Evolutionary conservation across 2,797 vertebrate species (phyloP), one percentile per base, ranked within the genome.

Genomic region (Pangasius mekongensis): DNA sequence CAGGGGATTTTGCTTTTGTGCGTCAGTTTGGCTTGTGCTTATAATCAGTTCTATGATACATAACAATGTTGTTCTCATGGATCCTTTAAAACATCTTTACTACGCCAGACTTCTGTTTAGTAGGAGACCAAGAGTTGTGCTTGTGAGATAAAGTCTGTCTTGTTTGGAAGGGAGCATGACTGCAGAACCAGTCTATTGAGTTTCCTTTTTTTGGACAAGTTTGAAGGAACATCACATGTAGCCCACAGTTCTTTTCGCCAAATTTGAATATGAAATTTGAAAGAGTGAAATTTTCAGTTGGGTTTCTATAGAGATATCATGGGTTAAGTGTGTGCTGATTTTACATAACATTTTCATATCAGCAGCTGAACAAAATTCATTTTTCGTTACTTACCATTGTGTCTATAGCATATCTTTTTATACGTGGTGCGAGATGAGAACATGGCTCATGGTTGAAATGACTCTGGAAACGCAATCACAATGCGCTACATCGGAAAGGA

Each of bases 141-240:
- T 43, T 16, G 11, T 27, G 39, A 82, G 80, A 27, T 82, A 16
- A 81, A 27, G 78, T 20, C 47, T 49, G 43, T n/a, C 33, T 71
- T 8, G 36, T 10, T 24, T 10, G 36, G 49, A 33, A 54, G n/a
- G 49, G 2, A 18, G 49, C n/a, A 20, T 54, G 7, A 78, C 16
- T 0, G 49, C 76, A 56, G 27, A 74, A 74, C 39, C 71, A 49
- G 74, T 56, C 52, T 10, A 9, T 78, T 22, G 56, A 56, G 27
- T 54, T 80, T 80, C 77, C 52, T 56, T 80, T 56, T 56, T 80
- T 80, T 36, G 77, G 52, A 76, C 10, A 58, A 80, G 16, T 76
- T 30, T 52, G 54, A 56, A 80, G 18, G 18, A 80, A 36, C 8
- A 11, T 56, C n/a, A 80, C 16, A 18, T 56, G 49, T 18, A 27